Evolutionary conservation across 2,888 invertebrate species (phyloP), one percentile per base, ranked within the genome.

Genomic region (Hydraecia micacea): DNA sequence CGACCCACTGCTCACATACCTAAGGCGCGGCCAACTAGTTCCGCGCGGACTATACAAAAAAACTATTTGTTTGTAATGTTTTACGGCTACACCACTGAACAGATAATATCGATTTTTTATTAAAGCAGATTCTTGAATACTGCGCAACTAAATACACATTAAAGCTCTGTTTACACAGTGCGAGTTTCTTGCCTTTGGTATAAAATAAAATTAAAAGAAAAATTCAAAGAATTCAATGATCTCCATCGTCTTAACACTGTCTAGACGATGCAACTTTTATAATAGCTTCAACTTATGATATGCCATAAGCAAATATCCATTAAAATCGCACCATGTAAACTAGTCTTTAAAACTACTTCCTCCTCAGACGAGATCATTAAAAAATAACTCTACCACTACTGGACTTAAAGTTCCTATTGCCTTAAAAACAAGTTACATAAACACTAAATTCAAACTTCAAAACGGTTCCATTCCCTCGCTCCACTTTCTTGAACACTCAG

Each of bases 401-500:
- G 42, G 18, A 32, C 49, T 28, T 63, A 28, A 75, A 75, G 49
- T 28, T 62, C 28, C 21, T 15, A 58, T 32, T n/a, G 3, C 28
- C 0, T n/a, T 18, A 42, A n/a, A 25, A 78, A 3, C 28, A 58
- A 79, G 18, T 32, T 15, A 13, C 52, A 73, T 7, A 42, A 42
- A 73, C 52, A 25, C 36, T 58, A 60, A n/a, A 66, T 28, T 52
- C 42, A 62, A 62, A 80, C 28, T 73, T 36, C 36, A 75, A 39
- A 68, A 67, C 52, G 36, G 9, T 77, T 9, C 39, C 65, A 66
- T 66, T 28, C 36, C 42, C 69, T 32, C 42, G 69, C 4, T 66
- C 52, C 60, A 32, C 39, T 77, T 68, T 58, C 75, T 72, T 69
- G 46, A 80, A 81, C 15, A 55, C 21, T n/a, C 39, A 8, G 52